Evolutionary conservation across 2,113 vertebrate genomes (phyloP).

Genomic region (Psittacula cyanocephala): DNA sequence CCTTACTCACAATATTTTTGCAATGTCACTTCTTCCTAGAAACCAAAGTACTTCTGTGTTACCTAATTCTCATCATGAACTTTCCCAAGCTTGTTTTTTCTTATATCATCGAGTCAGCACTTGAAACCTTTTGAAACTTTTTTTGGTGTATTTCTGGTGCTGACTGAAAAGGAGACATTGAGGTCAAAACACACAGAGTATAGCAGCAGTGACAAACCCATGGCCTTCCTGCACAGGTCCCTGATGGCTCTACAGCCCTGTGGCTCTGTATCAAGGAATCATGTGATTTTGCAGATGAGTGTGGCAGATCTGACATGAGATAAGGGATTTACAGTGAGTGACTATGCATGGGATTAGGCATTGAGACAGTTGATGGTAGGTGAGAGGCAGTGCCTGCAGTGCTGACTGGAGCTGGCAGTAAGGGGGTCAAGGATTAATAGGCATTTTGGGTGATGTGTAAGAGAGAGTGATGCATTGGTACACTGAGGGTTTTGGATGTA

Average conservation of each 20-base stretch:
- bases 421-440: not conserved
- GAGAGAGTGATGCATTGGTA: not conserved
- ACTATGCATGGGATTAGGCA: not conserved
- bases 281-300: not conserved
- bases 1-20: not conserved
- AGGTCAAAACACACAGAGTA: not conserved
- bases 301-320: not conserved
- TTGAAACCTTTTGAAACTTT: not conserved
- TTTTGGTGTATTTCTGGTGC: not conserved
- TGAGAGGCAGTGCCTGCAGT: not conserved
- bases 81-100: not conserved
- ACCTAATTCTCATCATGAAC: not conserved
- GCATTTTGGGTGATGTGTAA: not conserved
- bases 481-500: not conserved
- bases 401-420: not conserved
- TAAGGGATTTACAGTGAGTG: not conserved
- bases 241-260: not conserved
- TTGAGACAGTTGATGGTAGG: not conserved
- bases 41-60: not conserved
- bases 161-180: not conserved
- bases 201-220: fast-evolving
- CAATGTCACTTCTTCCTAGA: not conserved
- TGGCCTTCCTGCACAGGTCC: not conserved
- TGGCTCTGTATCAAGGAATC: not conserved
- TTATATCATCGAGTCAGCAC: not conserved